These are phyloP conservation scores for Rambutsinella grinnellia DNA, from an alignment of 2,888 invertebrate species.

Conservation along the genomic window DNA sequence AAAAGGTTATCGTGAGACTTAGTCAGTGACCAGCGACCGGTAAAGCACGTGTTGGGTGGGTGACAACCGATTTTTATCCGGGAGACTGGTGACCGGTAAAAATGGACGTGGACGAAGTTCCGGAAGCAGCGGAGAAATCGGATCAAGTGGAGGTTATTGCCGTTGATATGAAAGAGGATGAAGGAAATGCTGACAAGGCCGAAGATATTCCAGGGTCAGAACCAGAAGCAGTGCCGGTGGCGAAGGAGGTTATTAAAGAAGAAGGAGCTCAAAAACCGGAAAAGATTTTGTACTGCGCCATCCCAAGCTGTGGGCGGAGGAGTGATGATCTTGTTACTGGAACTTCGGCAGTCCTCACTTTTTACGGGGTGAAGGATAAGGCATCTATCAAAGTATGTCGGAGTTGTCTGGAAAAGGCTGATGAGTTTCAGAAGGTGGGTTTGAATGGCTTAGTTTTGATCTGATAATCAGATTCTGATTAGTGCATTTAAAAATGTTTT, in stretches of 20 bases:
- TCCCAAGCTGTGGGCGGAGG: not conserved
- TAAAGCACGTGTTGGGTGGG: too few relatives aligned
- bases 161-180: not conserved
- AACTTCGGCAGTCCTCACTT: not conserved
- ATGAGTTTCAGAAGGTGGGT: constrained; percentile 40
- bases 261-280: not conserved
- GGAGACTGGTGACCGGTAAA: too few relatives aligned
- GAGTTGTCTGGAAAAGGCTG: constrained; percentile 30
- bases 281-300: not conserved
- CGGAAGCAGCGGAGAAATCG: too few relatives aligned
- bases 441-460: too few relatives aligned
- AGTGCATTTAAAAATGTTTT: constrained; percentile 1
- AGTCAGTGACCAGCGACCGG: too few relatives aligned
- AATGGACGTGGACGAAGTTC: too few relatives aligned
- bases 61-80: too few relatives aligned
- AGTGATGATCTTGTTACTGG: not conserved
- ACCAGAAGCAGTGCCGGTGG: too few relatives aligned
- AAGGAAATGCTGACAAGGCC: not conserved
- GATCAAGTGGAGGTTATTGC: not conserved
- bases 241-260: too few relatives aligned
- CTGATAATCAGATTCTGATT: too few relatives aligned
- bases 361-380: not conserved
- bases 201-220: not conserved
- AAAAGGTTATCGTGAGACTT: too few relatives aligned
- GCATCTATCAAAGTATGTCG: constrained; percentile 34